Conservation (phyloP, 2,797 vertebrate genomes). For the Danio jaintianensis region DNA sequence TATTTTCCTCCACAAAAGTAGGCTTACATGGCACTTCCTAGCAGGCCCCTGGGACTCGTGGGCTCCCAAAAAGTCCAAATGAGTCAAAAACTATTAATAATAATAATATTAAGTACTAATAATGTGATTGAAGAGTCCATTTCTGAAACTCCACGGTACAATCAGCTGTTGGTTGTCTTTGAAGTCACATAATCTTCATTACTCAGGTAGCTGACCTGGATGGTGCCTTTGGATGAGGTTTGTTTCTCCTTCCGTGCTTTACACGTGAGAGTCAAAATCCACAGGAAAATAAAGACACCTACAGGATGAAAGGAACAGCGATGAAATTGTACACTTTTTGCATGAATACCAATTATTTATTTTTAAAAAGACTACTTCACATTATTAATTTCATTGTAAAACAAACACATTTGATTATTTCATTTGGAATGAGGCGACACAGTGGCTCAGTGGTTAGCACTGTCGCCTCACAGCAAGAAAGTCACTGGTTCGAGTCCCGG, state of each 20-base stretch:
- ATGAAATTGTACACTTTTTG: neutral
- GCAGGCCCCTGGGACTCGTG: neutral
- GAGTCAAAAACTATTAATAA: neutral
- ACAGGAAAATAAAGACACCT: constrained; percentile 79
- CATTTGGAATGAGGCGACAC: no score
- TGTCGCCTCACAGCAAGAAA: no score
- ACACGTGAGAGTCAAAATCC: constrained; percentile 69
- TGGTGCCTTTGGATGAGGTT: constrained; percentile 38
- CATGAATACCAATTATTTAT: neutral
- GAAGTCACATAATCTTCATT: constrained; percentile 43
- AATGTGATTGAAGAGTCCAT: neutral
- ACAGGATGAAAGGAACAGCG: constrained; percentile 5
- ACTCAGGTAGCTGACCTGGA: constrained; percentile 53
- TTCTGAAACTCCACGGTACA: neutral
- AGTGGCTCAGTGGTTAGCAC: no score
- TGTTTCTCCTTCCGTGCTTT: constrained; percentile 57
- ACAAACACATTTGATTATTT: no score
- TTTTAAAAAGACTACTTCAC: neutral
- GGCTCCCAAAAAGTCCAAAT: neutral
- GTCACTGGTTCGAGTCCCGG: no score
- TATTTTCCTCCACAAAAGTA: neutral
- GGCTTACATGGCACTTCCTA: neutral
- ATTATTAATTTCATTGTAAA: neutral
- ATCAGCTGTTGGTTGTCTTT: neutral
- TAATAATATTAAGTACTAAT: neutral